These are phyloP conservation scores for Cliona cf. orientalis DNA, from an alignment of 37 sponge, comb jelly and placozoan species.

Conservation along the genomic window DNA sequence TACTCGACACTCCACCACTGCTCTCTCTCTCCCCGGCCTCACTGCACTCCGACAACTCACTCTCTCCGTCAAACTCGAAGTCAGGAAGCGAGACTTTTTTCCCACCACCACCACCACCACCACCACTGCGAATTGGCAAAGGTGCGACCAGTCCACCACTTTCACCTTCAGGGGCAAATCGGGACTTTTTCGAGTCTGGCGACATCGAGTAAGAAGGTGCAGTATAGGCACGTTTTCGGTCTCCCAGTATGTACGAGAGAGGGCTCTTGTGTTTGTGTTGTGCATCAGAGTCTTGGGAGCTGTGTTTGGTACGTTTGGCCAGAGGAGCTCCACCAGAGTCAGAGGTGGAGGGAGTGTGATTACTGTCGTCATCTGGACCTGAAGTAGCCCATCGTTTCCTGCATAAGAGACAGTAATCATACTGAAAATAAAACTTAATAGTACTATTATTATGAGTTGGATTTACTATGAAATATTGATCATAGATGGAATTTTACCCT, in stretches of 20 bases:
- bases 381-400: constrained; percentile 42
- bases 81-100: neutral
- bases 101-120: neutral
- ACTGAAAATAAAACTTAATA: no score
- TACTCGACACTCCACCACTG: neutral
- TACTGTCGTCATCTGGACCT: neutral
- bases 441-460: no score
- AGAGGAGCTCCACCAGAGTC: neutral
- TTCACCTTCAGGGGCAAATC: no score
- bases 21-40: neutral
- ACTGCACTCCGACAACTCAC: constrained; percentile 2
- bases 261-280: neutral
- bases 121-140: neutral
- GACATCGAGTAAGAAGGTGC: neutral
- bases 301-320: constrained; percentile 10
- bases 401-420: neutral
- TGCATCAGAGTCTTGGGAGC: neutral
- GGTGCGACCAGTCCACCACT: no score
- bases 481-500: no score
- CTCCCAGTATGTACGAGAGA: neutral
- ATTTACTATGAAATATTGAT: no score
- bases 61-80: constrained; percentile 34
- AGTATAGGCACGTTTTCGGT: neutral
- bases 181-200: no score
- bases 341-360: neutral